These are phyloP conservation scores for Laupala kohalensis DNA, from an alignment of 1,140 invertebrate species.

Conservation along the genomic window DNA sequence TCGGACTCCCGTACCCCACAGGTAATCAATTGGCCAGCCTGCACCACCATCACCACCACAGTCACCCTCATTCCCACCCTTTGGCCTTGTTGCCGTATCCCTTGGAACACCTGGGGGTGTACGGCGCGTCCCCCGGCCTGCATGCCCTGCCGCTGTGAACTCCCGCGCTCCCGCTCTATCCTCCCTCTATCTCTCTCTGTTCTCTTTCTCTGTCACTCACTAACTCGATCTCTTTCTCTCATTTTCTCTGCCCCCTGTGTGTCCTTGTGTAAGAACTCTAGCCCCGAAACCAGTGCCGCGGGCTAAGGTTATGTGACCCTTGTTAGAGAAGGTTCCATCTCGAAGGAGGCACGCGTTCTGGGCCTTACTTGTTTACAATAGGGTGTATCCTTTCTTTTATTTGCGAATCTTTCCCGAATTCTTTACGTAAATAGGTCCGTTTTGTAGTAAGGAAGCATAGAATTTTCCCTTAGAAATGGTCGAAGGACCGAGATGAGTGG, in stretches of 20 bases:
- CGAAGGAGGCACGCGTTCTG: too few relatives aligned
- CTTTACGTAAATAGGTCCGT: too few relatives aligned
- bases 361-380: too few relatives aligned
- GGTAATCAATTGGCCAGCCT: constrained; percentile 70
- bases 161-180: background rate
- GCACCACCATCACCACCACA: constrained; percentile 40
- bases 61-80: constrained; percentile 29
- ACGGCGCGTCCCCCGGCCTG: constrained; percentile 36
- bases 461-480: too few relatives aligned
- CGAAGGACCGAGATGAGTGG: too few relatives aligned
- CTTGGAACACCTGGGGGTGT: constrained; percentile 45
- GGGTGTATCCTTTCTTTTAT: too few relatives aligned
- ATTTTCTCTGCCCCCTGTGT: background rate
- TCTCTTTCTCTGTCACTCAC: background rate
- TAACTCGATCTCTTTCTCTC: background rate
- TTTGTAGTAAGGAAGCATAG: too few relatives aligned
- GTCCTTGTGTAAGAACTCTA: too few relatives aligned
- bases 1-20: constrained; percentile 90
- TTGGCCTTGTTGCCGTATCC: constrained; percentile 43
- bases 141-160: constrained; percentile 76
- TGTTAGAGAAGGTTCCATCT: too few relatives aligned
- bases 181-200: background rate
- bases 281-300: too few relatives aligned
- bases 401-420: too few relatives aligned
- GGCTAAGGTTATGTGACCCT: too few relatives aligned